Percentiles rank a stretch among this genome's conserved stretches.
Evolutionary conservation across 2,113 vertebrate genomes (phyloP).

Genomic region (Tretioscincus oriximinensis): DNA sequence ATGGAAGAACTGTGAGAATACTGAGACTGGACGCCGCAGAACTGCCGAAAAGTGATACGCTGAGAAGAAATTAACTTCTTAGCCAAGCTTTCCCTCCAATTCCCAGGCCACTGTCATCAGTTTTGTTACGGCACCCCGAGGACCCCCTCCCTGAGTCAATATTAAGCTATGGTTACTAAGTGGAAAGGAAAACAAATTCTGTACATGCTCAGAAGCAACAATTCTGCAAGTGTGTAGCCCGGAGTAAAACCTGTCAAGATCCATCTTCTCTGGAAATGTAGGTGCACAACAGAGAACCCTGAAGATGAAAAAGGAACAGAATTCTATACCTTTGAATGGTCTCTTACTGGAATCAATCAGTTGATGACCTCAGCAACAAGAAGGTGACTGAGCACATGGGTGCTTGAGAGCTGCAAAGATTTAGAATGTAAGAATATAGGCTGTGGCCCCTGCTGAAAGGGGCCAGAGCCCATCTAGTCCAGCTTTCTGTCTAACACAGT

Average conservation of each 20-base stretch:
- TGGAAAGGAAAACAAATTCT: not conserved
- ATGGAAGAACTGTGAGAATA: slow-evolving; percentile 41
- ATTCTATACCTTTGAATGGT: not conserved
- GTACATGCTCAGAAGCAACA: not conserved
- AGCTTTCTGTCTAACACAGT: too few relatives aligned
- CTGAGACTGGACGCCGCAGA: slow-evolving; percentile 3
- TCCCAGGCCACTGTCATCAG: not conserved
- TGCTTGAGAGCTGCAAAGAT: too few relatives aligned
- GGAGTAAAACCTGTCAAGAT: not conserved
- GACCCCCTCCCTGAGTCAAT: not conserved
- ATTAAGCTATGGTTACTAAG: not conserved
- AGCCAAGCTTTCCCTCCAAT: accelerated
- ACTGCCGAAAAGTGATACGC: slow-evolving; percentile 44
- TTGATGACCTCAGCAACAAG: not conserved
- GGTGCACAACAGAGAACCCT: not conserved
- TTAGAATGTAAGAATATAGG: too few relatives aligned
- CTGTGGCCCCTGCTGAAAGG: too few relatives aligned
- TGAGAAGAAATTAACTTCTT: slow-evolving; percentile 44
- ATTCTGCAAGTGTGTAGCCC: not conserved
- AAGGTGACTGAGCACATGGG: too few relatives aligned
- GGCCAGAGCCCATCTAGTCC: too few relatives aligned
- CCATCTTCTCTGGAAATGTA: not conserved
- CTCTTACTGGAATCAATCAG: not conserved
- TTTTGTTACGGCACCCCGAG: not conserved
- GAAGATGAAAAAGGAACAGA: not conserved